Percentiles rank a stretch among this genome's conserved stretches.
Evolutionary conservation across 2,113 vertebrate species (phyloP).

Genomic region (Taxidea taxus): DNA sequence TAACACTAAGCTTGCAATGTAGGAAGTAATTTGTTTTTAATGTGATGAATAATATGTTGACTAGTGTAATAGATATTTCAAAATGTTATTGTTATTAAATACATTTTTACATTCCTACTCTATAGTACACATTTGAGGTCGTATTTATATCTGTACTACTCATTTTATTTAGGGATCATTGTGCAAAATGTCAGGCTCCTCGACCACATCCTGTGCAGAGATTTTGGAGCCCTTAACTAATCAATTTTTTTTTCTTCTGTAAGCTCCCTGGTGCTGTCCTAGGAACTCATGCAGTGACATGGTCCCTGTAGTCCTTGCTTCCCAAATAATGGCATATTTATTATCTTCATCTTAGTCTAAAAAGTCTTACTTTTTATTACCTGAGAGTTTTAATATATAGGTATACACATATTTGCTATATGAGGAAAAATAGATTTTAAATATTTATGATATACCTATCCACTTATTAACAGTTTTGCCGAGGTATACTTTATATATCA

Average conservation of each 20-base stretch:
- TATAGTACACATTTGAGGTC: neutral
- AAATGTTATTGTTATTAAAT: neutral
- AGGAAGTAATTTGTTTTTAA: neutral
- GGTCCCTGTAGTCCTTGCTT: neutral
- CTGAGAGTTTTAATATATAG: neutral
- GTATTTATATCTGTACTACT: neutral
- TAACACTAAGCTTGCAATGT: neutral
- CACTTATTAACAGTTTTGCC: neutral
- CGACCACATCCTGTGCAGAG: neutral
- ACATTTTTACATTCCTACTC: neutral
- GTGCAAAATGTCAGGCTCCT: neutral
- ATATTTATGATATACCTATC: neutral
- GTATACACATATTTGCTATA: neutral
- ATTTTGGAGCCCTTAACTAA: neutral
- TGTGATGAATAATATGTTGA: neutral
- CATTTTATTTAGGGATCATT: neutral
- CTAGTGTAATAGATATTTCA: neutral
- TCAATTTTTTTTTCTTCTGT: too few species aligned
- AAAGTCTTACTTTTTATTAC: neutral
- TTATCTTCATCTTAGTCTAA: neutral
- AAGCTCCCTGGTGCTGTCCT: neutral
- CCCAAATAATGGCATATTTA: neutral
- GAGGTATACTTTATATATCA: neutral
- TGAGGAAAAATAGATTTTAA: neutral
- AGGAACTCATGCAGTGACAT: accelerated